These are phyloP conservation scores for Phorcus lineatus DNA, from an alignment of 2,888 invertebrate species.

Conservation along the genomic window DNA sequence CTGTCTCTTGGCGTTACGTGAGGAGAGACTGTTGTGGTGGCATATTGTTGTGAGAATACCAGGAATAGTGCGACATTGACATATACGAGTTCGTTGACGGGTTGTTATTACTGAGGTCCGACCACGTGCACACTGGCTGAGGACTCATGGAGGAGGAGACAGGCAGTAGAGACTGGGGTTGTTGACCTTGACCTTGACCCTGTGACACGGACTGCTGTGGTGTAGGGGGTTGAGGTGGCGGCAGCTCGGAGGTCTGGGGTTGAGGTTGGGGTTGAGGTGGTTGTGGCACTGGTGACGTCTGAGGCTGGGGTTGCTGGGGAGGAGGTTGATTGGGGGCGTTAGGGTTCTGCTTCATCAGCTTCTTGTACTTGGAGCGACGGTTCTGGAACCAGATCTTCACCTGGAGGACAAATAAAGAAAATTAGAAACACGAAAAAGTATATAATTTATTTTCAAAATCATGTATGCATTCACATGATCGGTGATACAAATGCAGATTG, in stretches of 20 bases:
- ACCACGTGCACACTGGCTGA: conserved; percentile 56
- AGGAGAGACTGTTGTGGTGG: conserved; percentile 55
- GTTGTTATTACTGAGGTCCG: conserved; percentile 50
- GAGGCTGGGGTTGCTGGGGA: conserved; percentile 36
- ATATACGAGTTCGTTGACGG: conserved; percentile 54
- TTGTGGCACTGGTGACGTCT: conserved; percentile 53
- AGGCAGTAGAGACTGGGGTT: conserved; percentile 43
- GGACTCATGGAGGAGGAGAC: conserved; percentile 60
- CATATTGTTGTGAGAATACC: conserved; percentile 59
- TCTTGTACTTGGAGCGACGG: conserved; percentile 63
- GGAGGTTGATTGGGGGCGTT: conserved; percentile 37
- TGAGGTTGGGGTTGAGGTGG: conserved; percentile 45
- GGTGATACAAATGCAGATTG: no score
- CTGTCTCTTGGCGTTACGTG: conserved; percentile 42
- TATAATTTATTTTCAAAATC: no score
- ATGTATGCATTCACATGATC: no score
- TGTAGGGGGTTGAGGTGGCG: conserved; percentile 40
- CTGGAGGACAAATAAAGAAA: conserved; percentile 41
- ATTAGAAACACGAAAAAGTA: background rate
- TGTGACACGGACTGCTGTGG: conserved; percentile 54
- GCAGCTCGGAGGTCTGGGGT: conserved; percentile 49
- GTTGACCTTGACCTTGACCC: conserved; percentile 17
- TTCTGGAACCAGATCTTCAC: conserved; percentile 67
- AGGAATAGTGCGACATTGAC: conserved; percentile 57
- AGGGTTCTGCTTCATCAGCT: conserved; percentile 61